Evolutionary conservation across 1,140 invertebrate species (phyloP), one percentile per base, ranked within the genome.

Genomic region (Brachionus rotundiformis): DNA sequence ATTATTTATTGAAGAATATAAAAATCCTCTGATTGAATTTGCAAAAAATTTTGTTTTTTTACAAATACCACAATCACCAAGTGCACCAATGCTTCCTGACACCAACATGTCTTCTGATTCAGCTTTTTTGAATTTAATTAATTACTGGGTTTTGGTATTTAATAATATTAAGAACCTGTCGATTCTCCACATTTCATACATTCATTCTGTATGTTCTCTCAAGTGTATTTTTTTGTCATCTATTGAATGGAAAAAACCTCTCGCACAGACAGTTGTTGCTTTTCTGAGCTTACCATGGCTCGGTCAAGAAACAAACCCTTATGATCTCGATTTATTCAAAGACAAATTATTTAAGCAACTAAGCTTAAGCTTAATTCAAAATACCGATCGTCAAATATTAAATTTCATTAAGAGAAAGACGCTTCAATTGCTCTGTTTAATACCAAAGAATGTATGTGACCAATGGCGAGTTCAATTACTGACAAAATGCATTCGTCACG

Each of bases 221-320:
- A 59, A 63, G 33, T 59, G 29, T 10, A 41, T 63, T 33, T 79
- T 23, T 61, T 39, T 59, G 31, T 59, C 44, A 10, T 79, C 76
- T 25, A 41, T 79, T 5, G 76, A 79, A 39, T 79, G 76, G 76
- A 79, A 59, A 63, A 54, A 63, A 36, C 1, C 16, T 19, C 7
- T 61, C 0, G 19, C 59, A 11, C 76, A 59, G 41, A 79, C 49
- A 31, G 8, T 79, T 16, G 19, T 54, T 25, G 76, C 47, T 39
- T 79, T 79, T 39, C 31, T 79, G 11, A 79, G 76, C 47, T 79
- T 79, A 11, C 76, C 76, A 25, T 79, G 76, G 76, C 47, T 79
- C 3, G 59, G 19, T 25, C 47, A 33, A 11, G 76, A 79, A 39
- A 39, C 76, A 29, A 79, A 33, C 11, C 0, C 31, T 10, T 63